Conservation (phyloP, 2,113 vertebrate species). For the Nycticryphes semicollaris region DNA sequence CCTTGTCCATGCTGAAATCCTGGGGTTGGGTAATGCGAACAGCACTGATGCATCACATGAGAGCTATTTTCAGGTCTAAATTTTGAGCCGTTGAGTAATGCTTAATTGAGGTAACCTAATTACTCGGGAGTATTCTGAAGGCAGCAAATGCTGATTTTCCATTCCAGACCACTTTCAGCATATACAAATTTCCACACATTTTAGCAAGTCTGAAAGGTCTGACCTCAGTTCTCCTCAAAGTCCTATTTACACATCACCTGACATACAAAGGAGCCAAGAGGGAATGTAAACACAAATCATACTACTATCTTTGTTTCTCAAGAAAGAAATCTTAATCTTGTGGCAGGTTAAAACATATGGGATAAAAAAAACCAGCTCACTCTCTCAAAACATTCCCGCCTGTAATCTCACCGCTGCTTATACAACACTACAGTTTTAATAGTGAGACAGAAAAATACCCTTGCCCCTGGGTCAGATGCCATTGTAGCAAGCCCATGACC, state of each 20-base stretch:
- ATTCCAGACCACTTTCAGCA: neutral
- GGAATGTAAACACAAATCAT: conserved; percentile 12
- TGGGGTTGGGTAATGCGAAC: neutral
- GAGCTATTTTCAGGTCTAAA: neutral
- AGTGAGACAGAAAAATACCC: neutral
- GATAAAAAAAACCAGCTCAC: neutral
- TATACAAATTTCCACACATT: neutral
- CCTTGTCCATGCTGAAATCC: neutral
- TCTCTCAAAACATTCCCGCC: neutral
- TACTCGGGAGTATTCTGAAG: neutral
- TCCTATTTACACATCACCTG: neutral
- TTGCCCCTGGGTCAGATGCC: neutral
- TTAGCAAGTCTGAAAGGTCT: neutral
- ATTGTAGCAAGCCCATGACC: neutral
- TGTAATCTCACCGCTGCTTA: neutral
- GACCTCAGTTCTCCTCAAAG: neutral
- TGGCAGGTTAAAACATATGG: neutral
- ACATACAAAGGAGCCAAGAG: neutral
- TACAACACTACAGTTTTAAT: neutral
- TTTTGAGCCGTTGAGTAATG: neutral
- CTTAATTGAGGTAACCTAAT: neutral
- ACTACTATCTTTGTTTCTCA: neutral
- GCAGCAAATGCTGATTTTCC: neutral
- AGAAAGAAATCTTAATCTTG: neutral
- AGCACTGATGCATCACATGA: neutral